Base-by-base conservation (phyloP, 2,797 vertebrate species). In the Eulemur coronatus region DNA sequence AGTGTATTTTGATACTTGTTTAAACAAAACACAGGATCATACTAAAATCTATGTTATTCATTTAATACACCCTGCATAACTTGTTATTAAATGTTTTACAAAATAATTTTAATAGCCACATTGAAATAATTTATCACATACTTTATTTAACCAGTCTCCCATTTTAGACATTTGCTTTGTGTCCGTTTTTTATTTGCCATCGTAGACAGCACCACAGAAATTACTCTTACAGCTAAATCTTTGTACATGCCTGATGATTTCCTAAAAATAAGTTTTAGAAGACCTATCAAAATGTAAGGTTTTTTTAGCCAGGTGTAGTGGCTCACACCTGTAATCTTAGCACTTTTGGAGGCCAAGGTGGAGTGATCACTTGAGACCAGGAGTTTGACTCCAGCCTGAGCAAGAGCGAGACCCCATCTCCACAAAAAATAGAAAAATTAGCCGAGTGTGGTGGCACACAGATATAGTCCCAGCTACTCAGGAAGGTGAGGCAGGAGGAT, bases 251-350 rank as follows among this genome's bases (percentile, higher is more conserved):
- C 33, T 84, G 41, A n/a, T 92, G 38, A 75, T 84, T 93, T 76
- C 33, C 13, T 96, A 82, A 48, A 90, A 90, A 52, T 88, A 73
- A 79, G 65, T 70, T 96, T 88, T 80, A 55, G 72, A 90, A 78
- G 63, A 78, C 73, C 78, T 95, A 26, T 2, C 65, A 76, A 61
- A 72, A 67, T 72, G 57, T 92, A 65, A 69, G 35, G 3, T 78
- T 94, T 95, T 35, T 67, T 65, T 63, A 13, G 61, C 61, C 30
- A 2, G 30, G 33, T n/a, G 33, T 14, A n/a, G 15, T 65, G 33
- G 63, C 63, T 65, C 63, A 63, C 33, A 3, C 30, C 30, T 63
- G 6, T n/a, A 63, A 63, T 63, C 14, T 6, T 63, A 17, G 14
- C 14, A n/a, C 63, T 65, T 65, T 65, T 15, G 33, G 15, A 65